Conservation (phyloP, 2,888 invertebrate species). For the Yponomeuta cagnagella region DNA sequence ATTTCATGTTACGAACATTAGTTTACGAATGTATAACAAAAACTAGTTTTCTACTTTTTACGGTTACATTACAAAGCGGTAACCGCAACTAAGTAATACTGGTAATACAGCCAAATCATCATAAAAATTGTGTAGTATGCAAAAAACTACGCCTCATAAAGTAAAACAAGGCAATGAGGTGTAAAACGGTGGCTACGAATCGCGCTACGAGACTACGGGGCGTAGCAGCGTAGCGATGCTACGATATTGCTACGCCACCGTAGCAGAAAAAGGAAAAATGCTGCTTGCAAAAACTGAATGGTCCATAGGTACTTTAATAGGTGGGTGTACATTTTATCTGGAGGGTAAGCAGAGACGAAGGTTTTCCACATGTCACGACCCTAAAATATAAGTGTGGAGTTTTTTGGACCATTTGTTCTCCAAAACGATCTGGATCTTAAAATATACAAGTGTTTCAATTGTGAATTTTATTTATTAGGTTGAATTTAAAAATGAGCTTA, state of each 20-base stretch:
- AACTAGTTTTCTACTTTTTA: too few species aligned
- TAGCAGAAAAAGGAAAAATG: conserved; percentile 23
- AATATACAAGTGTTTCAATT: too few species aligned
- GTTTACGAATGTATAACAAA: too few species aligned
- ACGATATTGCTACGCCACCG: conserved; percentile 25
- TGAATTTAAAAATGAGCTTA: too few species aligned
- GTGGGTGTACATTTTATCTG: conserved; percentile 10
- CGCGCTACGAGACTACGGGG: conserved; percentile 23
- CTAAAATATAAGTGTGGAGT: too few species aligned
- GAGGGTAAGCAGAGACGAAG: neutral
- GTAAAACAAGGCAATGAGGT: conserved; percentile 3
- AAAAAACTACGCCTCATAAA: conserved; percentile 8
- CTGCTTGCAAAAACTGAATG: conserved; percentile 30
- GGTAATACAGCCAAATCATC: neutral
- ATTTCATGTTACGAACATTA: too few species aligned
- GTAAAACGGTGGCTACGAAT: conserved; percentile 8
- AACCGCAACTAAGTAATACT: too few species aligned
- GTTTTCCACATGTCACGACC: neutral
- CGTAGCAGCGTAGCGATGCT: neutral
- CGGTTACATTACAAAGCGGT: too few species aligned
- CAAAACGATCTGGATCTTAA: too few species aligned
- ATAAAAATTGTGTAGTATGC: neutral
- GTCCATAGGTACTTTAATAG: conserved; percentile 14
- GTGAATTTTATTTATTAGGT: too few species aligned
- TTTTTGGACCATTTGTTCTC: too few species aligned